These are phyloP conservation scores for Drosophila gunungcola DNA, from an alignment of 1,140 invertebrate species.

Conservation along the genomic window DNA sequence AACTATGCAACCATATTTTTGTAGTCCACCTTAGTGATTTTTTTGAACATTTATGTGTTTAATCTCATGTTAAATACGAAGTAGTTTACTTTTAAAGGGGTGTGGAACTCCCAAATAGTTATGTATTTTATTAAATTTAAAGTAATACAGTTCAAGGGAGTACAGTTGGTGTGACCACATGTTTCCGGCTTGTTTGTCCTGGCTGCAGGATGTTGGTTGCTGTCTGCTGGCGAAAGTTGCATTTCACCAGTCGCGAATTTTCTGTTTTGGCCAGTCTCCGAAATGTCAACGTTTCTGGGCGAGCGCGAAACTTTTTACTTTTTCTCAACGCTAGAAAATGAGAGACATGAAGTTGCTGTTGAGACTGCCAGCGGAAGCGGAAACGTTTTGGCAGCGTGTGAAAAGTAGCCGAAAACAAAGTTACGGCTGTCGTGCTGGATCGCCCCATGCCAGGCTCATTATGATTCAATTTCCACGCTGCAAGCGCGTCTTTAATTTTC, in stretches of 20 bases:
- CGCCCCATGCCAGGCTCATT: constrained; percentile 39
- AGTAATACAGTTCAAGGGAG: constrained; percentile 9
- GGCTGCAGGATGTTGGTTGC: constrained; percentile 28
- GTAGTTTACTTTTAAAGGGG: no score
- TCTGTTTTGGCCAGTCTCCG: constrained; percentile 27
- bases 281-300: constrained; percentile 57
- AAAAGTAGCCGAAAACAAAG: constrained; percentile 76
- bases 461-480: constrained; percentile 52
- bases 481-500: constrained; percentile 39
- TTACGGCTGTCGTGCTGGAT: constrained; percentile 51
- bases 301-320: constrained; percentile 52
- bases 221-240: constrained; percentile 55
- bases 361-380: constrained; percentile 69
- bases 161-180: constrained; percentile 32
- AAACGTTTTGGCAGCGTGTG: constrained; percentile 80
- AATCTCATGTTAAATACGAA: no score
- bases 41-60: no score
- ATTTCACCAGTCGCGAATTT: constrained; percentile 37
- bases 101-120: no score
- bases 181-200: constrained; percentile 68
- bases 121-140: no score
- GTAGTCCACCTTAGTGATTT: no score
- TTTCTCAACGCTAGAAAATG: constrained; percentile 3
- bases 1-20: no score
- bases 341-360: constrained; percentile 38